Base-by-base conservation (phyloP, 2,797 vertebrate genomes). In the Enteromius treurensis region DNA sequence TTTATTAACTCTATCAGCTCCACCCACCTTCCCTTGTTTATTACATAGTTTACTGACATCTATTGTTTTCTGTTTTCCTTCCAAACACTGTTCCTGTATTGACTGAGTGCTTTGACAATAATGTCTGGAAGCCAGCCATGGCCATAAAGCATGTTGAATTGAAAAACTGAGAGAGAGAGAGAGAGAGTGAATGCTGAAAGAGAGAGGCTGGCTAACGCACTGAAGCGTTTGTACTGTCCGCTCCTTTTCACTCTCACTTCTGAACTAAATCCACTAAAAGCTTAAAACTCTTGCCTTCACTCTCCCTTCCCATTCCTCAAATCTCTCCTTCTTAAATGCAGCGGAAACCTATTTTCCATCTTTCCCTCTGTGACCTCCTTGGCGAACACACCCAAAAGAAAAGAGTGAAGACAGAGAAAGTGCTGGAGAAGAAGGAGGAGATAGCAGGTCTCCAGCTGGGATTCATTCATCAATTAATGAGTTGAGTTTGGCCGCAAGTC, bases 381-480 rank as follows among this genome's bases (percentile, higher is more conserved):
- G 40, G 40, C 4, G 19, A 79, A 45, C 70, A 55, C 64, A 68
- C 42, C 45, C 26, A 69, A 45, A 65, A 42, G 9, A 47, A 77
- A 83, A 78, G 64, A 69, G 42, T 80, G 26, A 65, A 77, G 67
- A 85, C 77, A 73, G 42, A 81, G 58, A 80, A 68, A 77, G 42
- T 19, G 55, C 67, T 79, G 23, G 37, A 58, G 69, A 76, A 84
- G 70, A 69, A 88, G 37, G 74, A 58, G 83, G 65, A 79, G 62
- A 79, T 62, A 65, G 81, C 55, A 58, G 49, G 42, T 84, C 78
- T 80, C 51, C 62, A 84, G 82, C 67, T 74, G 78, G 29, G 53
- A 79, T 62, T 86, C 51, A 60, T 14, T 68, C 85, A 84, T 86
- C 62, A 85, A 86, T 84, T 87, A 88, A 88, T 88, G 86, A 88